Evolutionary conservation across 2,888 invertebrate species (phyloP), one percentile per base, ranked within the genome.

Genomic region (Dione vanillae): DNA sequence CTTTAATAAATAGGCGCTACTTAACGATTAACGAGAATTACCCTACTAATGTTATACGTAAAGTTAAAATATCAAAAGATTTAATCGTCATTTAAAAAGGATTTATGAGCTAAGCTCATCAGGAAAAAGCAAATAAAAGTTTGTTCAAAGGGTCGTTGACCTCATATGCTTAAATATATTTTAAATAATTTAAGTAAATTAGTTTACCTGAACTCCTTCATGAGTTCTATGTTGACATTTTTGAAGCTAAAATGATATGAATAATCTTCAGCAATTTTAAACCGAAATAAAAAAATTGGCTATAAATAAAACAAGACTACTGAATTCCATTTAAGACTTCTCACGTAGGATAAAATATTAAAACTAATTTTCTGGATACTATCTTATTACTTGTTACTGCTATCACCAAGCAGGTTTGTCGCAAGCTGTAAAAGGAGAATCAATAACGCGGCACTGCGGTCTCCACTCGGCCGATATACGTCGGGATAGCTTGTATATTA

Each of bases 401-500:
- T 14, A 43, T 43, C 11, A n/a, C 20, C 12, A 45, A n/a, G 43
- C 45, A 61, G 43, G n/a, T 43, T 27, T 61, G 61, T 61, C 43
- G 43, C 61, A 61, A 45, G 66, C 59, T 45, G 54, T 66, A 62
- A 61, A 62, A 76, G 72, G 75, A 74, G 79, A 82, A 85, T 85
- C 84, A 80, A 85, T 85, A 83, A 74, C 74, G 77, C 81, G 80
- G 73, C 61, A 61, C 43, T 61, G 61, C 61, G 61, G 45, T 61
- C 43, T 61, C 43, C 56, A 2, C 61, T 61, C n/a, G 61, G 45
- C 61, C 61, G 27, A 11, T 45, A 45, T 61, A 6, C 45, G 27
- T 20, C 11, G 59, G 20, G 59, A 59, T 43, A 59, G 27, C n/a
- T 58, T 12, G 11, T 16, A 14, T 41, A 43, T 43, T 27, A 5